phyloP scores from a whole-genome alignment of 1,140 invertebrate genomes.

The Battus philenor region DNA sequence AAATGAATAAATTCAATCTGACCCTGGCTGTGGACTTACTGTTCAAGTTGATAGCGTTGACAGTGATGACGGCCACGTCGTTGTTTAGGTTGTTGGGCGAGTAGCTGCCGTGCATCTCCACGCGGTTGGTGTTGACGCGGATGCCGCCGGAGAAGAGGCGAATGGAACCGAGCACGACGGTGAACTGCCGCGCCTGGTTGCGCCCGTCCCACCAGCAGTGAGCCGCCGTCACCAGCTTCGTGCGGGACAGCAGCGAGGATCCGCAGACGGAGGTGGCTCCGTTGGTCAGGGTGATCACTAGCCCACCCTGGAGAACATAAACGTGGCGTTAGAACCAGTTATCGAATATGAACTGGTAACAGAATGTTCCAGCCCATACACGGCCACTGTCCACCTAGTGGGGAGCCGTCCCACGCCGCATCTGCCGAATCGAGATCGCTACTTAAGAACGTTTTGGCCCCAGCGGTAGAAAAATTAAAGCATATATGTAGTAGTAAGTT shows the following conservation, averaged over 20 bases:
- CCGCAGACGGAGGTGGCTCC: slow-evolving; percentile 1
- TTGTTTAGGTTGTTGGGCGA: not conserved
- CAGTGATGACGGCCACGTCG: not conserved
- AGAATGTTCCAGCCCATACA: too few species aligned
- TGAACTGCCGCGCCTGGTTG: not conserved
- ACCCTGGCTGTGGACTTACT: slow-evolving; percentile 3
- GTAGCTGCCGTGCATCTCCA: slow-evolving; percentile 2
- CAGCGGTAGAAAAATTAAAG: too few species aligned
- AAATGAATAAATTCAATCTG: too few species aligned
- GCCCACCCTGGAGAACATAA: slow-evolving; percentile 1
- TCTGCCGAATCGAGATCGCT: too few species aligned
- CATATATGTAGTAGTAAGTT: too few species aligned
- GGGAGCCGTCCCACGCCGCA: too few species aligned
- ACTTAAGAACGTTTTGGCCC: too few species aligned
- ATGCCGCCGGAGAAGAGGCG: not conserved
- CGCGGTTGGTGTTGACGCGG: not conserved
- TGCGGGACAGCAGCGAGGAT: not conserved
- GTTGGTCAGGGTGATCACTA: not conserved
- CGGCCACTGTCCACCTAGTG: too few species aligned
- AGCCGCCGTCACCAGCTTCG: not conserved
- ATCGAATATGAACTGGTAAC: too few species aligned
- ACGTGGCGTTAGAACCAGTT: too few species aligned
- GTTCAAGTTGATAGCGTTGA: not conserved
- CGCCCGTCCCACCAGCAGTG: not conserved
- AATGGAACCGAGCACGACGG: not conserved